These are phyloP conservation scores for Podabrus alpinus DNA, from an alignment of 2,888 invertebrate genomes.

Conservation along the genomic window DNA sequence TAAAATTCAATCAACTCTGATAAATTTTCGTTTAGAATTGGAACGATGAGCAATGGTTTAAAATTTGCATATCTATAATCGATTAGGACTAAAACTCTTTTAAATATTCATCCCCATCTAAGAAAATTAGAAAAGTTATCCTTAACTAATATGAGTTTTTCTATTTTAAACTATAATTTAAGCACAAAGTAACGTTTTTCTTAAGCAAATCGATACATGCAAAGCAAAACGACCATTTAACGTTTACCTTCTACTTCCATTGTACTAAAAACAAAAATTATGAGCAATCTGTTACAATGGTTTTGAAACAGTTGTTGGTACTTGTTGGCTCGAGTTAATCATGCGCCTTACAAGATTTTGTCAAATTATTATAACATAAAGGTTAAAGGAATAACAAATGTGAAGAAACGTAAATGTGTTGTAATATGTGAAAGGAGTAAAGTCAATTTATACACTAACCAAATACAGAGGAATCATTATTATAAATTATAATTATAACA, in stretches of 20 bases:
- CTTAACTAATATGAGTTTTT: not conserved
- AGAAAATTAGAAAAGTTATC: not conserved
- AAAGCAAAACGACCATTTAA: not conserved
- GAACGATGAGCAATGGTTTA: not conserved
- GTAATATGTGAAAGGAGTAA: not conserved
- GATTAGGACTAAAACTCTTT: not conserved
- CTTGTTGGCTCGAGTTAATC: not conserved
- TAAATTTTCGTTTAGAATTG: not conserved
- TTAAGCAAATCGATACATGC: not conserved
- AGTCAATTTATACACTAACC: not conserved
- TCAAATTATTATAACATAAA: not conserved
- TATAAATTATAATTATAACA: not conserved
- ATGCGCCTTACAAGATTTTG: not conserved
- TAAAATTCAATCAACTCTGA: constrained; percentile 2
- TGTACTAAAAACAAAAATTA: not conserved
- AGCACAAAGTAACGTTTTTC: not conserved
- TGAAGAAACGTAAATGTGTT: not conserved
- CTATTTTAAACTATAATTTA: not conserved
- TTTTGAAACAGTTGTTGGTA: not conserved
- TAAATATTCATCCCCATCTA: not conserved
- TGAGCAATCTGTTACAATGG: not conserved
- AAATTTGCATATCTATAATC: not conserved
- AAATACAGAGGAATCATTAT: not conserved
- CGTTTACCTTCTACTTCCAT: not conserved
- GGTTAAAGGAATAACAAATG: not conserved